These are phyloP conservation scores for Melitaea cinxia DNA, from an alignment of 1,140 invertebrate genomes.

Conservation along the genomic window DNA sequence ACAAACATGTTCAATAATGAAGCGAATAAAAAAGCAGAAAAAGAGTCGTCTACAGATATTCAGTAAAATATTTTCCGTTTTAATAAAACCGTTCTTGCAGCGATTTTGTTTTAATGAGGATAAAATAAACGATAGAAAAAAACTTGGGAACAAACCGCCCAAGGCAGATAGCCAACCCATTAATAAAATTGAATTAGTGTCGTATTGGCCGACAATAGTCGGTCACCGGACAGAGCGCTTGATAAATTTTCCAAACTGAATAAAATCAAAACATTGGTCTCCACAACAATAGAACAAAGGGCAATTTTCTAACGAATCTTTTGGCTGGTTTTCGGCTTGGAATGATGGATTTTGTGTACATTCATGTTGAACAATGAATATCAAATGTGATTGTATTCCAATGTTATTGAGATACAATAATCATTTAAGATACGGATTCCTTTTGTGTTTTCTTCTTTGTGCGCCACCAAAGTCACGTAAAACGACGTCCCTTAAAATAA, in stretches of 20 bases:
- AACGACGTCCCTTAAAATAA: not conserved
- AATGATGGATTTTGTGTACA: conserved; percentile 31
- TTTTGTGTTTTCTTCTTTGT: not conserved
- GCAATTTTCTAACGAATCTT: conserved; percentile 35
- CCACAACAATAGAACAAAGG: conserved; percentile 32
- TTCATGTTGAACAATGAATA: conserved; percentile 12
- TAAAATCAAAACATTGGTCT: conserved; percentile 37
- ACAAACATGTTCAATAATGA: not conserved
- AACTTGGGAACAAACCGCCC: conserved; percentile 30
- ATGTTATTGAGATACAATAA: not conserved
- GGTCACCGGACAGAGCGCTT: conserved; percentile 43
- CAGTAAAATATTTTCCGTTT: not conserved
- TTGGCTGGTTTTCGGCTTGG: conserved; percentile 30
- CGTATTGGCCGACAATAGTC: conserved; percentile 57
- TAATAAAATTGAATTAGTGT: conserved; percentile 71
- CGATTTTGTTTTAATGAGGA: conserved; percentile 31
- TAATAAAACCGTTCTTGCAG: not conserved
- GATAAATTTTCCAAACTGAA: conserved; percentile 50
- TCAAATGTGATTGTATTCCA: conserved; percentile 2
- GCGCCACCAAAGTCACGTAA: not conserved
- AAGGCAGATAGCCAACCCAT: conserved; percentile 56
- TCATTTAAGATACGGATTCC: not conserved
- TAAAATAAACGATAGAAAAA: conserved; percentile 41
- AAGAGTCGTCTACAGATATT: not conserved
- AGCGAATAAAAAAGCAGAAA: not conserved